Conservation (phyloP, 2,888 invertebrate species). For the Parnassius smintheus region DNA sequence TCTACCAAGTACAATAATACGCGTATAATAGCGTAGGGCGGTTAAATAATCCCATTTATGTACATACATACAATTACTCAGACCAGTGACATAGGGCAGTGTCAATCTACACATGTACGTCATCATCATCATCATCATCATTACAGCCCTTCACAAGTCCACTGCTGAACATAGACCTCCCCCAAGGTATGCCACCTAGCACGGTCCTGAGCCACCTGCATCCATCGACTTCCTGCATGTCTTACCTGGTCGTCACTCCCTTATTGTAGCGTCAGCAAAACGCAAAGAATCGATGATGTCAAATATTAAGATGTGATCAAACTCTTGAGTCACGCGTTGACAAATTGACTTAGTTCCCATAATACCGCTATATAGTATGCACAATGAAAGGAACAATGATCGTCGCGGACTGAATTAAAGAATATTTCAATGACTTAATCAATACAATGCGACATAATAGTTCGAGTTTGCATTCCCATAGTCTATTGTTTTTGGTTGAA, state of each 20-base stretch:
- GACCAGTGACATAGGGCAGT: no score
- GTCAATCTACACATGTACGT: no score
- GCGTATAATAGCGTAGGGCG: no score
- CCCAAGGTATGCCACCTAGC: no score
- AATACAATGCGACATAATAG: constrained; percentile 60
- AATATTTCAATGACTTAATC: constrained; percentile 76
- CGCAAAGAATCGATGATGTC: constrained; percentile 56
- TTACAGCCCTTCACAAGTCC: no score
- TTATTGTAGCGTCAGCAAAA: constrained; percentile 55
- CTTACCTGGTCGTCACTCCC: constrained; percentile 33
- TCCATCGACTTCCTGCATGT: no score
- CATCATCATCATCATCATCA: no score
- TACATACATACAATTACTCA: no score
- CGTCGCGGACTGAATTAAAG: constrained; percentile 58
- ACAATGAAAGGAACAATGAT: constrained; percentile 57
- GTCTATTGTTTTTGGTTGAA: constrained; percentile 68
- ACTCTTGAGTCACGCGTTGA: constrained; percentile 64
- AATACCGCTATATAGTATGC: constrained; percentile 58
- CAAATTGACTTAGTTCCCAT: constrained; percentile 78
- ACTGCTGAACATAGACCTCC: no score
- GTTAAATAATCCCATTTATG: no score
- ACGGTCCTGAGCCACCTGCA: no score
- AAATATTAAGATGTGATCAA: constrained; percentile 52
- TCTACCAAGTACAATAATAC: no score
- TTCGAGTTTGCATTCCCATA: constrained; percentile 71